Evolutionary conservation across 2,888 invertebrate genomes (phyloP), one percentile per base, ranked within the genome.

Genomic region (Prosopocoilus inquinatus): DNA sequence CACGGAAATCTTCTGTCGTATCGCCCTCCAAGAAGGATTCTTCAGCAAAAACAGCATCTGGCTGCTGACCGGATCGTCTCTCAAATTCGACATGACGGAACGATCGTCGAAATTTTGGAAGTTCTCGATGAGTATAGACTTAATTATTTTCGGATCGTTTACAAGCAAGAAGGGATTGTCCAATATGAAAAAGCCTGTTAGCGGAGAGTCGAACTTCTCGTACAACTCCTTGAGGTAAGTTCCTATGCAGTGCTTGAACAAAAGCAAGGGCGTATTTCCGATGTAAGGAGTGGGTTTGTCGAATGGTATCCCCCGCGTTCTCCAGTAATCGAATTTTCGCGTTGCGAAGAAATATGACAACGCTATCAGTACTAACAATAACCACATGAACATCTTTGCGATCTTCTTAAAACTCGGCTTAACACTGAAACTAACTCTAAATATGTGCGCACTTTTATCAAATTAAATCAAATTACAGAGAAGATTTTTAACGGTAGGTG

Each of bases 1-100:
- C 0, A 83, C 82, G 0, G 81, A 79, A 35, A 84, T 69, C 58
- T 81, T 81, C 0, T 75, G 64, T 28, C 84, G 71, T 9, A 82
- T 64, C 28, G 70, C 70, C 62, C 78, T 82, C 84, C 84, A 85
- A 1, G 76, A 74, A 0, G 79, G 77, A 53, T 79, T 80, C 54
- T 76, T 78, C 51, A 79, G 59, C 1, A 77, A 71, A 57, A 82
- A 74, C 43, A 80, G 62, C 61, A 78, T 72, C 47, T 75, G 73
- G 60, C 74, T 69, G 2, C 74, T 70, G 8, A 79, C 64, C 2
- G 76, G 74, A 58, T 80, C 78, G 50, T 75, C 73, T 44, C 73
- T 70, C 13, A 73, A 70, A 1, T 76, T 73, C 0, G 74, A 73
- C 4, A 73, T 73, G 34, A 79, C 71, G 34, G 76, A 76, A 54